Evolutionary conservation across 2,888 invertebrate genomes (phyloP), one percentile per base, ranked within the genome.

Genomic region (Torymus texanus): DNA sequence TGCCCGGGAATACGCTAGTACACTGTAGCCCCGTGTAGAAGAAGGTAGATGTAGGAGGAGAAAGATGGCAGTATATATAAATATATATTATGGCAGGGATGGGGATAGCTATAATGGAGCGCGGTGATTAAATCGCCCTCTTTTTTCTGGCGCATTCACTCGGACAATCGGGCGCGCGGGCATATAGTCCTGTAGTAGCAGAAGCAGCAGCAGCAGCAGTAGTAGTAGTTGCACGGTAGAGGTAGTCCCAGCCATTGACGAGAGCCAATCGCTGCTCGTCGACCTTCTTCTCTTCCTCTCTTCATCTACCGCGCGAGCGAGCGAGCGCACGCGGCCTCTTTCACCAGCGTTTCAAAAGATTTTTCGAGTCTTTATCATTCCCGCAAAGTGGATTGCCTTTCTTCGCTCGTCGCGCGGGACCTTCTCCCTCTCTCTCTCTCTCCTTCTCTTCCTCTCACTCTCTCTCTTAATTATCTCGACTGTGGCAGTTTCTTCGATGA

Each of bases 101-200:
- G 12, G 58, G 29, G 11, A 14, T 75, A 77, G 75, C 83, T 82
- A 86, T 85, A 86, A 86, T 85, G 83, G 85, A 84, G 83, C 83
- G 80, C 84, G 84, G 86, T 86, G 87, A 88, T 88, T 87, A 87
- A 87, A 83, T 84, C 80, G 82, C 71, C 65, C 80, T 74, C 81
- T 78, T 75, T 72, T 75, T 75, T 75, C 73, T 59, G 58, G 83
- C 78, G 61, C 66, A 70, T 75, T 85, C 85, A 83, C 80, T 81
- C 70, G 85, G 84, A 86, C 86, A 85, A 85, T 87, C 80, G 84
- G 8, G 4, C 29, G 24, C 24, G 29, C 29, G 29, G 29, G 41
- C 41, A 41, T 8, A 41, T 8, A 4, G 41, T 41, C 41, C 41
- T 41, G 41, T 41, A 41, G 41, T 41, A 41, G 41, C 8, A 41